A percentile compares a stretch with the other conserved stretches of the same genome.
Conservation (phyloP, 1,140 invertebrate species). For the Euglossa dilemma region DNA sequence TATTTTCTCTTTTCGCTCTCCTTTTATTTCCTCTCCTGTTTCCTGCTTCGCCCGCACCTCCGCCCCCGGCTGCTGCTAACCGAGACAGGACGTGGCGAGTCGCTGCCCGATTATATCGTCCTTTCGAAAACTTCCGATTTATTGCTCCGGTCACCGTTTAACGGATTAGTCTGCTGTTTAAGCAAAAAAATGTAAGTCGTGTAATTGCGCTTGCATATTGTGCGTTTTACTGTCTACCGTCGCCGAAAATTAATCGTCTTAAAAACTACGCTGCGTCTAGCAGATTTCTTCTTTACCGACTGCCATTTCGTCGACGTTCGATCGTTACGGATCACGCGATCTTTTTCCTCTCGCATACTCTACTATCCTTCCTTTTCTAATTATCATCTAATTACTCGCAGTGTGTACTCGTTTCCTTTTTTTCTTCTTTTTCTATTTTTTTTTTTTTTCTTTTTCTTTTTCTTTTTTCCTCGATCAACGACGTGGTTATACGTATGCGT, state of each 20-base stretch:
- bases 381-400: no score
- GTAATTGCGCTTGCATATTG: slow-evolving; percentile 8
- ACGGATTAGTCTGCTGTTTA: neutral
- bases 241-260: neutral
- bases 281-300: neutral
- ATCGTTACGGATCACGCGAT: neutral
- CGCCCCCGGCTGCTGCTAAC: neutral
- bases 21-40: no score
- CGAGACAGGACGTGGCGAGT: neutral
- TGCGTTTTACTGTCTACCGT: neutral
- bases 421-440: no score
- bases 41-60: no score
- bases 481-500: no score
- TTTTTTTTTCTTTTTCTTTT: neutral
- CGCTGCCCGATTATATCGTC: neutral
- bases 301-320: neutral
- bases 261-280: neutral
- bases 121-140: neutral
- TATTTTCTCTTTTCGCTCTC: neutral
- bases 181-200: neutral
- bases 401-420: no score
- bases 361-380: no score
- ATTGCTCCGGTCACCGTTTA: slow-evolving; percentile 4
- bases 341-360: no score
- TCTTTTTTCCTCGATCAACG: neutral